A percentile compares a stretch with the other conserved stretches of the same genome.
These are phyloP conservation scores for Rhogogaster chlorosoma DNA, from an alignment of 2,888 invertebrate species.

Conservation along the genomic window DNA sequence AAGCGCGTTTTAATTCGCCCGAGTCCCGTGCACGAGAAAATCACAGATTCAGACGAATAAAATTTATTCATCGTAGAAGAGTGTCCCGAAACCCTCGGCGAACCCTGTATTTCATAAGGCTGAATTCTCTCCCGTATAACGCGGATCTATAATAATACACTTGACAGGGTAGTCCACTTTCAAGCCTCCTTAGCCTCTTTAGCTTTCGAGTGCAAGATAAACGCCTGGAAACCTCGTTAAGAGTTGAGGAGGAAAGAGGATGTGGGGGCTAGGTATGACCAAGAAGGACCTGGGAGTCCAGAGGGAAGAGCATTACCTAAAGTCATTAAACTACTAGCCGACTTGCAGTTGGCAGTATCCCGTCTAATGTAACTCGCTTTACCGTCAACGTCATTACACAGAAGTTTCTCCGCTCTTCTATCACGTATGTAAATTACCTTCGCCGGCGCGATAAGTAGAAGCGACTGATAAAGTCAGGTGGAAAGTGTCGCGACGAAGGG, in stretches of 20 bases:
- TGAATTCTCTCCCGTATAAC: neutral
- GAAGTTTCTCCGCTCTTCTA: constrained; percentile 34
- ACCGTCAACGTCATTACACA: constrained; percentile 35
- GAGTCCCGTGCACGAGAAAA: neutral
- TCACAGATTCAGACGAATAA: neutral
- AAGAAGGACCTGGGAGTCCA: neutral
- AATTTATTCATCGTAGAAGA: neutral
- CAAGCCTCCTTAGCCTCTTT: neutral
- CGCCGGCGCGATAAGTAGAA: neutral
- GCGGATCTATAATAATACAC: constrained; percentile 8
- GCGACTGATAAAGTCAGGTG: neutral
- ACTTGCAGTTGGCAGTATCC: constrained; percentile 37
- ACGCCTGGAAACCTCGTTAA: constrained; percentile 42
- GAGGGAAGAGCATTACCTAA: constrained; percentile 9
- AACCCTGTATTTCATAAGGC: neutral
- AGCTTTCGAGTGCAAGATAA: constrained; percentile 36
- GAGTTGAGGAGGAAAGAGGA: constrained; percentile 24
- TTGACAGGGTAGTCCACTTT: constrained; percentile 24
- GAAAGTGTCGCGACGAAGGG: neutral
- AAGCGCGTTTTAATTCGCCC: neutral
- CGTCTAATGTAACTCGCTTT: constrained; percentile 25
- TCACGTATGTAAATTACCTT: constrained; percentile 43
- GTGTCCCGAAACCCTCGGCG: neutral
- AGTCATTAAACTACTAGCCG: constrained; percentile 49
- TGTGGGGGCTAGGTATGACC: constrained; percentile 7